Evolutionary conservation across 2,113 vertebrate species (phyloP), one percentile per base, ranked within the genome.

Genomic region (Ellobius talpinus): DNA sequence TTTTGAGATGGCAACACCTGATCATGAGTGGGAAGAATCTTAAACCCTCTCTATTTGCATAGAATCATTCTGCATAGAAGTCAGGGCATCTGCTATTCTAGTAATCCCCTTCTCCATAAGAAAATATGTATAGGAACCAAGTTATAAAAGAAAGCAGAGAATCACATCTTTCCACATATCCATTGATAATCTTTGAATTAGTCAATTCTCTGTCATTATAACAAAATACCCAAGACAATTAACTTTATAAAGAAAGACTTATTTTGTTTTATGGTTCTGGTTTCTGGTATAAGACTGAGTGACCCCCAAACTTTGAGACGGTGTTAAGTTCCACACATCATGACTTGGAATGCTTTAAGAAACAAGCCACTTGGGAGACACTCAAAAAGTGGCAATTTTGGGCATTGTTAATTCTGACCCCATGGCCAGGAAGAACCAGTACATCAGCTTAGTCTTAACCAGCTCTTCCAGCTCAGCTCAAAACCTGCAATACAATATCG

Each of bases 351-450:
- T 55, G 29, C 10, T 26, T 9, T 42, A n/a, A 23, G 4, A 97
- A 96, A 95, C 72, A 95, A 96, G 95, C 58, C 94, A 85, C 88
- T 55, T 42, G 87, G 84, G 90, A 97, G 29, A 72, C 13, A 76
- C 66, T 90, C 78, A 26, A 45, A 95, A 52, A 89, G 58, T 86
- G 90, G 79, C 58, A 92, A 77, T 91, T 87, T 50, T 79, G 66
- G 45, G 50, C 70, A 96, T 96, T 84, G 31, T 97, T 96, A 97
- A 95, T 95, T 97, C 91, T 95, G 87, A 97, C 93, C 91, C 95
- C 77, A 68, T 95, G 90, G 97, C 93, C 95, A 97, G 74, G 81
- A 94, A 91, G 55, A 79, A 89, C n/a, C 63, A 89, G 78, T 92
- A 91, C 33, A 72, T 50, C 45, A 42, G 19, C 31, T 8, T 0